A percentile compares a stretch with the other conserved stretches of the same genome.
Conservation (phyloP, 2,797 vertebrate genomes). For the Epinephelus malabaricus region DNA sequence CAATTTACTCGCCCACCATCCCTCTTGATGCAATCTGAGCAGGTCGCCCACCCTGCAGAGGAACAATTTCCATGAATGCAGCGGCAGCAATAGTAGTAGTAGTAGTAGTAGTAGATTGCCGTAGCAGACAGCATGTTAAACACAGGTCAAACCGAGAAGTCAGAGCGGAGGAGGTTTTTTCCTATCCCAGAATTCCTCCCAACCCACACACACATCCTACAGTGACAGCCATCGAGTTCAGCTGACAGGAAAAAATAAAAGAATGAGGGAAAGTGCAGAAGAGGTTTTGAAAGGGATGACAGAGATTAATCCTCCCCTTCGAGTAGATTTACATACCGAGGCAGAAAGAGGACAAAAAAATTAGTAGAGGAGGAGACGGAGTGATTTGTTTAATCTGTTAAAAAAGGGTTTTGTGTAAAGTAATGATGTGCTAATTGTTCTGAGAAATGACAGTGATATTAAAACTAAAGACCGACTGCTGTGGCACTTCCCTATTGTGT, state of each 20-base stretch:
- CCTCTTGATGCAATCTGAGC: conserved; percentile 51
- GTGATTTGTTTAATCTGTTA: conserved; percentile 48
- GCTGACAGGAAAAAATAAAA: conserved; percentile 27
- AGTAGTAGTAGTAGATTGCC: conserved; percentile 63
- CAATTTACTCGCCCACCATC: conserved; percentile 47
- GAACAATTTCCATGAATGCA: conserved; percentile 49
- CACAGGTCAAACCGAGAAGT: conserved; percentile 81
- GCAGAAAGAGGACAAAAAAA: conserved; percentile 1
- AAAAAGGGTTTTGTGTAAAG: conserved; percentile 24
- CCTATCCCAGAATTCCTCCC: conserved; percentile 80
- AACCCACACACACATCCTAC: conserved; percentile 82
- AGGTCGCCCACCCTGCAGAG: conserved; percentile 58
- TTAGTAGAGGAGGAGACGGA: conserved; percentile 13
- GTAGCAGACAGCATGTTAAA: conserved; percentile 79
- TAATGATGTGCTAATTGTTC: conserved; percentile 58
- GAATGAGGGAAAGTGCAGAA: conserved; percentile 30
- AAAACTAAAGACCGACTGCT: conserved; percentile 35
- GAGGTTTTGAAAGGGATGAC: conserved; percentile 48
- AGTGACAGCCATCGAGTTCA: conserved; percentile 71
- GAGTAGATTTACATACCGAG: conserved; percentile 48
- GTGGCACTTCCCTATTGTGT: conserved; percentile 54
- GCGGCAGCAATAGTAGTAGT: conserved; percentile 40
- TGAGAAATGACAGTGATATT: conserved; percentile 57
- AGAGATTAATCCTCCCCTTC: conserved; percentile 39
- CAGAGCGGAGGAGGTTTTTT: conserved; percentile 77